phyloP scores from a whole-genome alignment of 2,797 vertebrate species.

The Eulemur mongoz region DNA sequence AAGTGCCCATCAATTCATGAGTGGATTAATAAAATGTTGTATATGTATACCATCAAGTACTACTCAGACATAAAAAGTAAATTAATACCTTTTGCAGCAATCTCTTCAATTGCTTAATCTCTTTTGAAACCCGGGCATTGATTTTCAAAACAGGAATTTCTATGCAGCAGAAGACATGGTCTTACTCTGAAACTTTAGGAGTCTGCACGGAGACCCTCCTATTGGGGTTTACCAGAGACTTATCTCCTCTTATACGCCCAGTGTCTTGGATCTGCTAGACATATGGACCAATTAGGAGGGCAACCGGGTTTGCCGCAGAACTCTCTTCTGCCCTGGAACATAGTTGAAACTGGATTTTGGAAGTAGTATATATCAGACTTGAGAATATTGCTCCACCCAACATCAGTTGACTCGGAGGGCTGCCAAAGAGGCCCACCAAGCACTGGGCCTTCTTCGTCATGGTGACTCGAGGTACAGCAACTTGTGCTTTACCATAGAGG shows the following conservation, averaged over 20 bases:
- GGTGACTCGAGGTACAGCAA: background rate
- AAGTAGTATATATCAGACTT: background rate
- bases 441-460: background rate
- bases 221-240: too few species aligned
- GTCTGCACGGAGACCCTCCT: background rate
- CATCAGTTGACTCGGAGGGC: background rate
- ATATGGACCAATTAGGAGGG: background rate
- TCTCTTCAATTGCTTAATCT: background rate
- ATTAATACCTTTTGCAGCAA: too few species aligned
- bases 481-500: background rate
- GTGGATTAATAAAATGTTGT: too few species aligned
- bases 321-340: background rate
- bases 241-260: accelerated
- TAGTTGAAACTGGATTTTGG: background rate
- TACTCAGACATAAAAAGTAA: too few species aligned
- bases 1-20: too few species aligned
- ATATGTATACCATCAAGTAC: too few species aligned
- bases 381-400: background rate
- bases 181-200: background rate
- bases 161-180: accelerated
- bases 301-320: background rate
- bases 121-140: background rate
- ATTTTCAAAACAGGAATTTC: background rate
- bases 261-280: accelerated
- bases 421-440: background rate